A percentile compares a stretch with the other conserved stretches of the same genome.
phyloP scores from a whole-genome alignment of 2,888 invertebrate genomes.

The Amblyjoppa fuscipennis region DNA sequence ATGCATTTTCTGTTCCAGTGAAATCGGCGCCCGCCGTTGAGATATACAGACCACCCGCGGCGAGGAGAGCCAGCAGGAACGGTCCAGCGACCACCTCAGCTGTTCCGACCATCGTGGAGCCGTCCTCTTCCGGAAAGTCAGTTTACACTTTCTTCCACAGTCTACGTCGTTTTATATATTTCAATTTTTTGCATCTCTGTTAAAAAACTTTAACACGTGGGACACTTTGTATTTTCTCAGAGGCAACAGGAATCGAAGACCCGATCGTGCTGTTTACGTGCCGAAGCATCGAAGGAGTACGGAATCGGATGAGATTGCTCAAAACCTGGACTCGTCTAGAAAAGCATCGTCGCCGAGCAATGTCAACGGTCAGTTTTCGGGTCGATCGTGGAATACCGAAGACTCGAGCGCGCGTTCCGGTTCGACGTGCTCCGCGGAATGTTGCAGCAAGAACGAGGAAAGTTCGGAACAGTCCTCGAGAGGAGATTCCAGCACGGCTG shows the following conservation, averaged over 20 bases:
- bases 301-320: conserved; percentile 76
- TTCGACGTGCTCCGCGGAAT: conserved; percentile 42
- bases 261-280: conserved; percentile 93
- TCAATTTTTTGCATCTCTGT: neutral
- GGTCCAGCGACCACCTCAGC: conserved; percentile 37
- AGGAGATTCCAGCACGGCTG: neutral
- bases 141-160: neutral
- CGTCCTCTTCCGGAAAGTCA: conserved; percentile 62
- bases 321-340: conserved; percentile 49
- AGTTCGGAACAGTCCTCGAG: conserved; percentile 1
- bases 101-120: conserved; percentile 30
- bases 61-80: conserved; percentile 79
- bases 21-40: conserved; percentile 83
- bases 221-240: conserved; percentile 67
- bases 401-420: conserved; percentile 24
- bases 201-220: neutral
- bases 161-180: conserved; percentile 1
- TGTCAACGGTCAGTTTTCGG: conserved; percentile 25
- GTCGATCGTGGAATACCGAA: conserved; percentile 33
- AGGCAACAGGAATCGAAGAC: conserved; percentile 86
- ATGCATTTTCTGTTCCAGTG: conserved; percentile 71
- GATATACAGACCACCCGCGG: conserved; percentile 87
- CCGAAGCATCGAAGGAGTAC: conserved; percentile 89
- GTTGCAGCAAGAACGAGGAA: conserved; percentile 26
- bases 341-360: conserved; percentile 44